A percentile compares a stretch with the other conserved stretches of the same genome.
phyloP scores from a whole-genome alignment of 2,888 invertebrate species.

The Chrysomela aeneicollis region DNA sequence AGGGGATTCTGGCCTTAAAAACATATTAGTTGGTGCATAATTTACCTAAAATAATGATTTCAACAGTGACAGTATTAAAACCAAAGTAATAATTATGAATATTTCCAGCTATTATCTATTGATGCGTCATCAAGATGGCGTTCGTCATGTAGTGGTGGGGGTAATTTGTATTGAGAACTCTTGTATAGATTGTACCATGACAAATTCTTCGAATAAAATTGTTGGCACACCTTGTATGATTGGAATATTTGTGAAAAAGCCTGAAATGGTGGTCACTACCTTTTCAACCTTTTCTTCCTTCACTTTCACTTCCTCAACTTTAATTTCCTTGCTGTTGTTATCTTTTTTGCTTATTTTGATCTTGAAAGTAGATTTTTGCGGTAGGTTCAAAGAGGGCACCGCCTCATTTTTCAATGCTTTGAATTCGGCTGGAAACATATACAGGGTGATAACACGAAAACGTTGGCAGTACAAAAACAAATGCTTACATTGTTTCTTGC shows the following conservation, averaged over 20 bases:
- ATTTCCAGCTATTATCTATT: not conserved
- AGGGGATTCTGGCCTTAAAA: too few species aligned
- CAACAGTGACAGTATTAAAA: too few species aligned
- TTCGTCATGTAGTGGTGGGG: constrained; percentile 17
- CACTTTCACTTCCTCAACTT: constrained; percentile 38
- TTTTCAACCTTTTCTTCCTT: constrained; percentile 31
- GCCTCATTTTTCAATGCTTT: constrained; percentile 37
- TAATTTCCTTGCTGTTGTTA: constrained; percentile 35
- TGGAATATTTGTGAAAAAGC: not conserved
- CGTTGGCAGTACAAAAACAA: not conserved
- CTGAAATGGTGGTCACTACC: constrained; percentile 19
- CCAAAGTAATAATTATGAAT: not conserved
- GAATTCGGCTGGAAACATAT: constrained; percentile 39
- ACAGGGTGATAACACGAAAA: constrained; percentile 35
- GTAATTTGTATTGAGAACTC: not conserved
- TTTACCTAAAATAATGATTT: too few species aligned
- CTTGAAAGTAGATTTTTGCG: constrained; percentile 40
- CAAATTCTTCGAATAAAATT: not conserved
- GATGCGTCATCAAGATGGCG: constrained; percentile 24
- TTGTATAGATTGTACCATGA: not conserved
- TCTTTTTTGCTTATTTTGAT: constrained; percentile 42
- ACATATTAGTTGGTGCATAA: too few species aligned
- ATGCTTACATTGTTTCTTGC: constrained; percentile 36
- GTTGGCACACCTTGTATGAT: constrained; percentile 17
- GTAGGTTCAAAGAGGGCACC: constrained; percentile 35